Evolutionary conservation across 2,113 vertebrate genomes (phyloP), one percentile per base, ranked within the genome.

Genomic region (Otolemur garnettii): DNA sequence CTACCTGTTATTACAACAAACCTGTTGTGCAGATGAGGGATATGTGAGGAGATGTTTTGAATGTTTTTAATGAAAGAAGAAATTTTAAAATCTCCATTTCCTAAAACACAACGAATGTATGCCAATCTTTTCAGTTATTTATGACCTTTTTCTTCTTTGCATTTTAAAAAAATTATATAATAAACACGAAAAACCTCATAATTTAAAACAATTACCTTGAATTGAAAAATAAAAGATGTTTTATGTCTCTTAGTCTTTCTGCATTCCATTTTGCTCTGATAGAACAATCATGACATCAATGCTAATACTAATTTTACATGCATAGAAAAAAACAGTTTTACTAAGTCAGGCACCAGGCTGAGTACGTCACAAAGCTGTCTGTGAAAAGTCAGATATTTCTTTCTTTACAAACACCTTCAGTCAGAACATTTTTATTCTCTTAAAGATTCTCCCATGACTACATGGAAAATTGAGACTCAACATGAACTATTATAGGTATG

Each of bases 31-130:
- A 91, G 92, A 72, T 93, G 79, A 79, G 42, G 60, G 72, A 38
- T 35, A 17, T 62, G 7, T 83, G 42, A 82, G 69, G 53, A 91
- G 90, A 89, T 50, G 9, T 57, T 88, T 68, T 84, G 17, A 11
- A 42, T 60, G 68, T 91, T 84, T 91, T 89, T 90, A 93, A 88
- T 50, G 42, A 89, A 79, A 87, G 50, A 71, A 85, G 50, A 94
- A 81, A 91, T 75, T 89, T 71, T 82, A 62, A 94, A 57, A 81
- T 22, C 3, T 90, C 15, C 50, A 4, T 80, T 87, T 93, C 68
- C 33, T 53, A 2, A 91, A 96, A 62, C 7, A 60, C 30, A 85
- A 72, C n/a, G 59, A 62, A 82, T 81, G 0, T 28, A 62, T 85
- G 6, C 71, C 18, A 18, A 60, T 33, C 14, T 85, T 62, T 42